Evolutionary conservation across 2,797 vertebrate species (phyloP).

Genomic region (Anisognathus igniventris): DNA sequence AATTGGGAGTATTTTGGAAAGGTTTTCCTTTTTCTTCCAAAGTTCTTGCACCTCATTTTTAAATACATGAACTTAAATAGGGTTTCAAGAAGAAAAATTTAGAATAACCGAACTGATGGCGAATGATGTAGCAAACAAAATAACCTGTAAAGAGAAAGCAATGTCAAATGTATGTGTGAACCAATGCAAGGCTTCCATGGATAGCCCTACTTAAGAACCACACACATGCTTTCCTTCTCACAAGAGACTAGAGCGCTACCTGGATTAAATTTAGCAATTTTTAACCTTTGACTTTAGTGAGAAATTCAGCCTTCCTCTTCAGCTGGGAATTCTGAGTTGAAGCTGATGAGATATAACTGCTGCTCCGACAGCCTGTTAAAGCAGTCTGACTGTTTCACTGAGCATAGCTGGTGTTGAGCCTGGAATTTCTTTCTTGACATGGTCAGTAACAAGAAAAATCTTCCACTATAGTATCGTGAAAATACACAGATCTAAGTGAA

Average conservation of each 20-base stretch:
- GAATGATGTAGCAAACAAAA: neutral
- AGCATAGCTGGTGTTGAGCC: neutral
- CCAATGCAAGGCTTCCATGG: neutral
- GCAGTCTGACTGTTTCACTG: neutral
- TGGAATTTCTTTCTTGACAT: neutral
- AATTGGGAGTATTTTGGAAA: neutral
- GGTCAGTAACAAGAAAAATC: neutral
- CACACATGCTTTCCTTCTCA: accelerated
- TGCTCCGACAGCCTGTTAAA: constrained; percentile 6
- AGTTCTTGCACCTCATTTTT: neutral
- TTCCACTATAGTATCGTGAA: neutral
- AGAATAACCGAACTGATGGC: neutral
- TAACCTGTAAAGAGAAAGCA: neutral
- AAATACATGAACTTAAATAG: neutral
- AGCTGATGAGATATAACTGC: neutral
- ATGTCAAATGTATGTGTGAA: neutral
- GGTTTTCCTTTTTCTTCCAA: neutral
- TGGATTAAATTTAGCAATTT: neutral
- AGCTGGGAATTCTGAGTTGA: neutral
- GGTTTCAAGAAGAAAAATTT: neutral
- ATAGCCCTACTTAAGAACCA: neutral
- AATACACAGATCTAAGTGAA: neutral
- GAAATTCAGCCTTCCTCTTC: neutral
- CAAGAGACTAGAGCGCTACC: neutral
- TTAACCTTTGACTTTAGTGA: neutral